Base-by-base conservation (phyloP, 2,888 invertebrate species). In the Galerucella nymphaeae region DNA sequence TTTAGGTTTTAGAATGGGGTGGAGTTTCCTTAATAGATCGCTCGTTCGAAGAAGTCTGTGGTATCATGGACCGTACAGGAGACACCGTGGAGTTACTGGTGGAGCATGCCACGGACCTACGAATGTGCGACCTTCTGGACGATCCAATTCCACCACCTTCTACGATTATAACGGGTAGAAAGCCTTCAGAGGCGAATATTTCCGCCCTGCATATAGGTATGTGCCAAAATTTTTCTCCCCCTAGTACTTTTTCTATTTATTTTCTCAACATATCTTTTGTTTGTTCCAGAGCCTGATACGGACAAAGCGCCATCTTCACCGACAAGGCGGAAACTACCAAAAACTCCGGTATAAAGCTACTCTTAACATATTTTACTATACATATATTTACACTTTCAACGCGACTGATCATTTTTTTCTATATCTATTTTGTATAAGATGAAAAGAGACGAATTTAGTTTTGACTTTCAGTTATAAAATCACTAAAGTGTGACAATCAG, bases 301-400 rank as follows among this genome's bases (percentile, higher is more conserved):
- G 95, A 95, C 88, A 95, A 95, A 78, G 84, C 94, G 83, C 95
- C 95, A 85, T 93, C 94, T 81, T 95, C 95, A 85, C 95, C 96
- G 84, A 95, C 96, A 81, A 91, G 96, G 90, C 92, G 96, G 91
- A 96, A 96, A 93, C 91, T 97, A 89, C 96, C 96, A 88, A 96
- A 96, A 92, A 96, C 96, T 88, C 96, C 96, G 93, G 96, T 96
- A 95, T 94, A 95, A 94, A 92, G 87, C 1, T 75, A 87, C 1
- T 75, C 13, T 23, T 58, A 68, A 64, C 48, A 67, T 72, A 68
- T 68, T 64, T 57, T n/a, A 8, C 6, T 53, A 68, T 69, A 59
- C 64, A 69, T 65, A 68, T 69, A 59, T 45, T 58, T 64, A 50
- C 50, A 41, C 20, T 63, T 57, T 63, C 14, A 23, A 69, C 14